Base-by-base conservation (phyloP, 2,888 invertebrate species). In the Hypercompe scribonia region DNA sequence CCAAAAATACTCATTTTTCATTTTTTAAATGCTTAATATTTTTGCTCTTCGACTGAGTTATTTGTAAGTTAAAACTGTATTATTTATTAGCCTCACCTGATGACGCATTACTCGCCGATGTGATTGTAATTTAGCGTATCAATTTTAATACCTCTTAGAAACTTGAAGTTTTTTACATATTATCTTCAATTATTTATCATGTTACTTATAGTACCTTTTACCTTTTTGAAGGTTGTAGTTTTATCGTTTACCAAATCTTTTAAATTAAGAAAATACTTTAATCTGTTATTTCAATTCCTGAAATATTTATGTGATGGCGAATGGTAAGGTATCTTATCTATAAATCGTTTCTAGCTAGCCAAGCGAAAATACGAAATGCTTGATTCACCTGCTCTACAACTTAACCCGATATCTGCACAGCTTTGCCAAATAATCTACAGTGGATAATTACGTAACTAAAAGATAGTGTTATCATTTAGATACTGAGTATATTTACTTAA, bases 311-410 rank as follows among this genome's bases (percentile, higher is more conserved):
- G 24, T 50, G 8, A 24, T 24, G 24, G 50, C 50, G 50, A 8
- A 50, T 24, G 24, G 67, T 67, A 67, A 67, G 50, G n/a, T n/a
- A 50, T 50, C 65, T 71, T n/a, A n/a, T n/a, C 31, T 36, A 65
- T 58, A 8, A 36, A 68, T 54, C 10, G 39, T 36, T 54, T 68
- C 1, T 33, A 34, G 50, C 67, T n/a, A 67, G 64, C 71, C 70
- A 50, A 74, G 74, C 67, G 70, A 70, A 71, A 67, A 71, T 54
- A 67, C 67, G 42, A 63, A 68, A 71, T 64, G 67, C 64, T 71
- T 64, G 46, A 36, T 67, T 65, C 68, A 74, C 70, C 67, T 74
- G 58, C 63, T 64, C 67, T 50, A 34, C 50, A 67, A 50, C 46
- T 67, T 67, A 67, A 31, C 28, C 39, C 5, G 18, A 65, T 28